Evolutionary conservation across 2,888 invertebrate species (phyloP).

Genomic region (Drosophila anomelani): DNA sequence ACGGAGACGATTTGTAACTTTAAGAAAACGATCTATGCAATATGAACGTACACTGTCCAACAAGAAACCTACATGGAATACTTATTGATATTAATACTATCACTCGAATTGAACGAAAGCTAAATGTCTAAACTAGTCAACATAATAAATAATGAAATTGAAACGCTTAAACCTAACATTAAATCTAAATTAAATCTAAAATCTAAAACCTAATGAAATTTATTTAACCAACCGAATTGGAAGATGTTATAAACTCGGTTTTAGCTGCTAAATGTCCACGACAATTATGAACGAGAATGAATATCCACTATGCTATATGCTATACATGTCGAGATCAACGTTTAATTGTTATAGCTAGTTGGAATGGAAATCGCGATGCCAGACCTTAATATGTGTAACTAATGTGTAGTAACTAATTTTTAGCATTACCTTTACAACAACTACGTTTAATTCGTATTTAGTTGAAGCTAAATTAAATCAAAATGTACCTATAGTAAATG

Average conservation of each 20-base stretch:
- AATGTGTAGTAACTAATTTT: slow-evolving; percentile 33
- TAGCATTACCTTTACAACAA: slow-evolving; percentile 31
- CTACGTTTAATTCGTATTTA: slow-evolving; percentile 61
- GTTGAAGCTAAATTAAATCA: slow-evolving; percentile 70
- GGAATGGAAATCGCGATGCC: slow-evolving; percentile 4
- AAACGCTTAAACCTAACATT: slow-evolving; percentile 70
- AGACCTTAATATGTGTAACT: slow-evolving; percentile 38
- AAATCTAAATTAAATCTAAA: slow-evolving; percentile 17
- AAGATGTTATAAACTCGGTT: slow-evolving; percentile 34
- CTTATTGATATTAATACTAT: slow-evolving; percentile 46
- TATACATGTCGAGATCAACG: slow-evolving; percentile 42
- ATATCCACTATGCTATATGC: slow-evolving; percentile 48
- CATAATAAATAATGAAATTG: slow-evolving; percentile 65
- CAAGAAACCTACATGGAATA: slow-evolving; percentile 22
- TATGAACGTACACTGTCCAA: slow-evolving; percentile 64
- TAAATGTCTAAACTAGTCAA: slow-evolving; percentile 73
- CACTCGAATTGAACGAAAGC: slow-evolving; percentile 34
- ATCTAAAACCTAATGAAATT: slow-evolving; percentile 22
- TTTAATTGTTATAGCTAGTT: slow-evolving; percentile 43
- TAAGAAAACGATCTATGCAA: slow-evolving; percentile 57
- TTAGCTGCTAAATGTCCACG: slow-evolving; percentile 61
- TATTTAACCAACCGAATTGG: slow-evolving; percentile 46
- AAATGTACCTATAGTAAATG: slow-evolving; percentile 79
- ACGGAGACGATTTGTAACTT: slow-evolving; percentile 46
- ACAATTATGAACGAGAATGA: slow-evolving; percentile 33